A percentile compares a stretch with the other conserved stretches of the same genome.
Evolutionary conservation across 2,888 invertebrate species (phyloP).

Genomic region (Helobdella robusta): DNA sequence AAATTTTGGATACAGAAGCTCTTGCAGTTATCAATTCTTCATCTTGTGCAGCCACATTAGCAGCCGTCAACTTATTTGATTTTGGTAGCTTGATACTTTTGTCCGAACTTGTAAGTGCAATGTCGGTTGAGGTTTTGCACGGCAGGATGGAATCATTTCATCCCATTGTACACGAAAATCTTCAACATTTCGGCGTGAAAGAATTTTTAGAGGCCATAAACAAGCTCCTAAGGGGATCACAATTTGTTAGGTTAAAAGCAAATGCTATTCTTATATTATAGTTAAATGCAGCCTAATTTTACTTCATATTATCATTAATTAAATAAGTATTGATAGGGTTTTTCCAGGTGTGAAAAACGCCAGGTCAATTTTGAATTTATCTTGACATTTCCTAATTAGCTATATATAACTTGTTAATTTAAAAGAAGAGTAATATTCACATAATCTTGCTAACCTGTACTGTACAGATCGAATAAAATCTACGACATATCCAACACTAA

Average conservation of each 20-base stretch:
- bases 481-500: too few species aligned
- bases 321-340: too few species aligned
- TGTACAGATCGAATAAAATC: too few species aligned
- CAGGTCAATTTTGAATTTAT: too few species aligned
- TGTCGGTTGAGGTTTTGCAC: conserved; percentile 30
- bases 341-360: too few species aligned
- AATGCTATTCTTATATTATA: neutral
- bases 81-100: conserved; percentile 33
- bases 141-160: conserved; percentile 35
- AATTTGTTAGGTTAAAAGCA: conserved; percentile 24
- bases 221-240: conserved; percentile 30
- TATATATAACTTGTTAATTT: neutral
- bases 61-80: conserved; percentile 31
- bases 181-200: conserved; percentile 34
- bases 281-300: too few species aligned
- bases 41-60: conserved; percentile 34
- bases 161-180: conserved; percentile 31
- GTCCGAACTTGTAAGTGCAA: conserved; percentile 31
- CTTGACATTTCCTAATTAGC: too few species aligned
- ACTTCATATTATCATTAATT: too few species aligned
- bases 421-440: neutral
- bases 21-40: conserved; percentile 36
- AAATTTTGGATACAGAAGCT: conserved; percentile 36
- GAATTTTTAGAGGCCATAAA: conserved; percentile 30
- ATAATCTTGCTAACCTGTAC: neutral